A percentile compares a stretch with the other conserved stretches of the same genome.
Conservation (phyloP, 2,797 vertebrate species). For the Artibeus lituratus region DNA sequence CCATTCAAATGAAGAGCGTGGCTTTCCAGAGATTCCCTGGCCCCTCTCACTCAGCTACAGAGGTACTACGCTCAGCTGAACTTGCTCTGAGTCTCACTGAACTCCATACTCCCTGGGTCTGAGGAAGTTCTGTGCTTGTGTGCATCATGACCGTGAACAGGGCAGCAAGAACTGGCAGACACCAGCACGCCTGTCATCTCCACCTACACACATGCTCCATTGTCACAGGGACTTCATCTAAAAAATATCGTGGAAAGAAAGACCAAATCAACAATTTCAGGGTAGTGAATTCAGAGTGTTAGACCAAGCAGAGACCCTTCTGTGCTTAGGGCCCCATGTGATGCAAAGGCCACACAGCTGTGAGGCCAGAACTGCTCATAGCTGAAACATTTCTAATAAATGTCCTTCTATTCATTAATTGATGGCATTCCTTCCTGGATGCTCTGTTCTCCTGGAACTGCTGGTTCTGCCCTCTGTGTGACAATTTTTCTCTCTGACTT, state of each 20-base stretch:
- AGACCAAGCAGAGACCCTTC: too few species aligned
- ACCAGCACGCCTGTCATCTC: accelerated
- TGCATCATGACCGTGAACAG: accelerated
- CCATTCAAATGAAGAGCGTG: neutral
- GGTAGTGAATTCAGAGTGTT: too few species aligned
- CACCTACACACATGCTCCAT: accelerated
- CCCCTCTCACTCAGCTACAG: accelerated
- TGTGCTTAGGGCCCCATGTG: accelerated
- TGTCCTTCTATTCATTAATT: neutral
- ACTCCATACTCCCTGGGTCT: too few species aligned
- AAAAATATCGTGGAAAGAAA: neutral
- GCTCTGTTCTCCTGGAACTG: neutral
- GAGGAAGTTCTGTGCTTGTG: accelerated
- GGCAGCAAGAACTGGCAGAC: neutral
- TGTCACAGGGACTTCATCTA: neutral
- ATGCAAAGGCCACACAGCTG: neutral
- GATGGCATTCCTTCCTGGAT: neutral
- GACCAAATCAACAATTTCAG: neutral
- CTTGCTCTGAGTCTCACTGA: neutral
- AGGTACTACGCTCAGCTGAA: accelerated
- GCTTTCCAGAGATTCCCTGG: neutral
- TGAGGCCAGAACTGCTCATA: neutral
- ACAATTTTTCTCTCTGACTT: neutral
- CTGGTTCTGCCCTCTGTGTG: accelerated
- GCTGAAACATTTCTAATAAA: neutral